Conservation (phyloP, 35 echinoderm and acorn worm species). For the Antedon bifida region DNA sequence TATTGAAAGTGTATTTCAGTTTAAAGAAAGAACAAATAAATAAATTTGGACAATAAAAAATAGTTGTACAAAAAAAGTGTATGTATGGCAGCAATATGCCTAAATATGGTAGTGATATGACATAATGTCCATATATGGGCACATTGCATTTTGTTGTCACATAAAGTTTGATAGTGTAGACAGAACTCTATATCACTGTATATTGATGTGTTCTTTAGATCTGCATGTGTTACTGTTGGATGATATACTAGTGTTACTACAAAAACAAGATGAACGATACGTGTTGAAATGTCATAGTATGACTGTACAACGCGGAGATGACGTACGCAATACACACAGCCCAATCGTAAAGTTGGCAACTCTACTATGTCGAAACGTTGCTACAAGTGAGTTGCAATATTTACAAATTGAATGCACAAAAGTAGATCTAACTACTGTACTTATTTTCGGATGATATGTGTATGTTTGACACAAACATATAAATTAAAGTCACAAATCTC, state of each 20-base stretch:
- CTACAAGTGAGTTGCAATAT: slow-evolving; percentile 84
- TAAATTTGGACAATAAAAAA: too few species aligned
- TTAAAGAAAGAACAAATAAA: too few species aligned
- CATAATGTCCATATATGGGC: too few species aligned
- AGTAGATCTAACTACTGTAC: background rate
- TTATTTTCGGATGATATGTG: background rate
- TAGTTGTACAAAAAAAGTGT: too few species aligned
- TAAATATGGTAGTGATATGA: too few species aligned
- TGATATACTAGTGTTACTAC: slow-evolving; percentile 68
- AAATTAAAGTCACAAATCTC: background rate
- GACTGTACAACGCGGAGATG: slow-evolving; percentile 18
- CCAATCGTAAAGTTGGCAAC: slow-evolving; percentile 75
- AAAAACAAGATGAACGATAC: slow-evolving; percentile 79
- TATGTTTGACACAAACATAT: background rate
- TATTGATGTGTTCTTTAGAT: slow-evolving; percentile 38
- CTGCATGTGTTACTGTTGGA: slow-evolving; percentile 65
- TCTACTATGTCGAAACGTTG: slow-evolving; percentile 64
- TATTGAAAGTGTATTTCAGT: too few species aligned
- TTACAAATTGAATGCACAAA: background rate
- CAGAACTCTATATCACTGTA: background rate
- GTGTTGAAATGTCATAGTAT: slow-evolving; percentile 76
- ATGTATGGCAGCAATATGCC: too few species aligned
- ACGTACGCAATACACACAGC: slow-evolving; percentile 77
- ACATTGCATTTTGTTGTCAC: too few species aligned
- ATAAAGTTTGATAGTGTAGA: too few species aligned